These are phyloP conservation scores for Lagodon rhomboides DNA, from an alignment of 2,797 vertebrate species.

Conservation along the genomic window DNA sequence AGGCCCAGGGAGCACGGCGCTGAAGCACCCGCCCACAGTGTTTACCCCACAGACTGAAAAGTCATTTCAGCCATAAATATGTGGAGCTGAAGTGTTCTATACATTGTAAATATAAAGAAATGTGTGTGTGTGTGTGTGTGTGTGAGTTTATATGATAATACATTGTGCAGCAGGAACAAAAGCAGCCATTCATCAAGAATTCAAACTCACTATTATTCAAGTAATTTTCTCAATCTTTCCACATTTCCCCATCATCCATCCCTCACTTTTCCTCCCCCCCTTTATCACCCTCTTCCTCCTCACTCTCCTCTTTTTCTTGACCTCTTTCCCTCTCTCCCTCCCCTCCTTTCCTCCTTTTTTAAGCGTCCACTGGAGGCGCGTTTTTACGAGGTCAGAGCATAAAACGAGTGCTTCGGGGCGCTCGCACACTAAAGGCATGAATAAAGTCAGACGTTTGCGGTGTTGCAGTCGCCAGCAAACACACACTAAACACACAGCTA, in stretches of 20 bases:
- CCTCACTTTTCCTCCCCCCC: neutral
- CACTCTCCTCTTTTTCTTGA: slow-evolving; percentile 12
- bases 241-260: neutral
- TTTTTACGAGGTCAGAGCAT: slow-evolving; percentile 60
- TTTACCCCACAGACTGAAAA: slow-evolving; percentile 52
- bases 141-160: slow-evolving; percentile 8
- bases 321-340: slow-evolving; percentile 33
- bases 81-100: slow-evolving; percentile 17
- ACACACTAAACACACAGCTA: slow-evolving; percentile 18
- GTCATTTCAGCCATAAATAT: slow-evolving; percentile 38
- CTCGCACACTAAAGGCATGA: slow-evolving; percentile 34
- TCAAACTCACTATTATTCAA: neutral
- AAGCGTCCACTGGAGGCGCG: slow-evolving; percentile 57
- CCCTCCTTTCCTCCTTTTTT: slow-evolving; percentile 35
- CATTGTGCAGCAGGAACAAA: slow-evolving; percentile 39
- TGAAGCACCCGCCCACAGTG: slow-evolving; percentile 12
- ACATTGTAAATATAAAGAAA: slow-evolving; percentile 1
- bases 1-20: slow-evolving; percentile 26
- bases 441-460: slow-evolving; percentile 58
- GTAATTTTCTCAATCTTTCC: neutral
- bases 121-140: neutral
- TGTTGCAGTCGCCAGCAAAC: slow-evolving; percentile 25
- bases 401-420: slow-evolving; percentile 53
- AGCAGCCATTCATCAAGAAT: slow-evolving; percentile 26
- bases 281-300: neutral